These are phyloP conservation scores for Neosilurus hyrtlii DNA, from an alignment of 2,797 vertebrate species.

Conservation along the genomic window DNA sequence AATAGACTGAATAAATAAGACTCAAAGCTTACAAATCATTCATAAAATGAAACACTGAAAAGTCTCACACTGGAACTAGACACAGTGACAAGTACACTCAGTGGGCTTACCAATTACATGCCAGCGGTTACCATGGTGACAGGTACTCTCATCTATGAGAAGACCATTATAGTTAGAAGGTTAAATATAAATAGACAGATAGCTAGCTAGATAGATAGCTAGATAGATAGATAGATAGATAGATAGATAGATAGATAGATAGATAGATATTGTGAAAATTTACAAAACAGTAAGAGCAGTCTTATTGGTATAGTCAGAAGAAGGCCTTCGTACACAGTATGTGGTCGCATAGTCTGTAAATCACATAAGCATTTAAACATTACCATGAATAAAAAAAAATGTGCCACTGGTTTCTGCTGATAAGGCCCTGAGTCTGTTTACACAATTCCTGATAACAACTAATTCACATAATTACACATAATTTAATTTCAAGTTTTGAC, in stretches of 20 bases:
- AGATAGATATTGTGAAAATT: background rate
- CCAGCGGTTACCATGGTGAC: background rate
- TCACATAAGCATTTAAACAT: background rate
- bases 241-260: too few relatives aligned
- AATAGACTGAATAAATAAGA: background rate
- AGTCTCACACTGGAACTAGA: conserved; percentile 6
- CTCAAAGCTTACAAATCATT: background rate
- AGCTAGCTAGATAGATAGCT: too few relatives aligned
- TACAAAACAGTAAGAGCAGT: background rate
- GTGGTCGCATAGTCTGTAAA: background rate
- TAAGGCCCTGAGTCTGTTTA: conserved; percentile 4
- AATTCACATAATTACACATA: background rate
- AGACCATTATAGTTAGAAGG: background rate
- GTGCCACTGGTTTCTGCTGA: background rate
- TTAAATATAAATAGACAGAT: too few relatives aligned
- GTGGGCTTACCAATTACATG: background rate
- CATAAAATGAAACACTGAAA: conserved; percentile 8
- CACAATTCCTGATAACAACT: background rate
- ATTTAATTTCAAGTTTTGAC: background rate
- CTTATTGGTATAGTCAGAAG: too few relatives aligned
- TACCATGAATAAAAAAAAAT: background rate
- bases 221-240: too few relatives aligned
- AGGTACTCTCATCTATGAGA: background rate
- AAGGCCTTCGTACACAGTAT: background rate
- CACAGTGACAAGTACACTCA: conserved; percentile 9